Base-by-base conservation (phyloP, 2,113 vertebrate genomes). In the Syngnathus typhle region DNA sequence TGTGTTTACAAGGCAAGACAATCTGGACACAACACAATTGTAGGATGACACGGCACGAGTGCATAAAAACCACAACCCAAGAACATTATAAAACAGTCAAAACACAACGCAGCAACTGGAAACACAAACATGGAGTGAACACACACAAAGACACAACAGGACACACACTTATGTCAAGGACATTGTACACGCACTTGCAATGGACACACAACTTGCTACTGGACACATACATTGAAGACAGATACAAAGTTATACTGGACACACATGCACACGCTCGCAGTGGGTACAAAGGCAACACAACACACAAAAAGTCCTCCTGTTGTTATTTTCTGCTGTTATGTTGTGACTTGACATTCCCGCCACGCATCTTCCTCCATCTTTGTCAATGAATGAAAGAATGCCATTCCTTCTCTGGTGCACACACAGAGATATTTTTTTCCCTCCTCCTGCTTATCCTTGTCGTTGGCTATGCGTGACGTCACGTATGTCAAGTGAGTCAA, bases 351-450 rank as follows among this genome's bases (percentile, higher is more conserved):
- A 18, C 16, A 38, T 60, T 60, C 58, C 58, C 36, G 58, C 58
- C 58, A 60, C 36, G 37, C 58, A 18, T 38, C 1, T 60, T 38
- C 58, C 58, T 60, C 58, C 58, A 60, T 60, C 58, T 60, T 60
- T 60, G 58, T 55, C 52, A 55, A 11, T 27, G 52, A 55, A 55
- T 55, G 52, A 55, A 55, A 23, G 13, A 23, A 27, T 6, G 4
- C 44, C 4, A 4, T 15, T 6, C 15, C 1, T 15, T 47, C 13
- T 7, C 55, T 1, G 19, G 1, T 18, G 11, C 36, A 4, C 58
- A 7, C 13, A 13, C 59, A 8, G 9, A 10, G 18, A 18, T n/a
- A 13, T 54, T 4, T 5, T 23, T 13, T 12, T 12, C 13, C 21
- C 23, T n/a, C 21, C 21, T n/a, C 49, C 5, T 9, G 7, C 13